Percentiles rank a stretch among this genome's conserved stretches.
phyloP scores from a whole-genome alignment of 1,140 invertebrate genomes.

The Drosophila baimaii region DNA sequence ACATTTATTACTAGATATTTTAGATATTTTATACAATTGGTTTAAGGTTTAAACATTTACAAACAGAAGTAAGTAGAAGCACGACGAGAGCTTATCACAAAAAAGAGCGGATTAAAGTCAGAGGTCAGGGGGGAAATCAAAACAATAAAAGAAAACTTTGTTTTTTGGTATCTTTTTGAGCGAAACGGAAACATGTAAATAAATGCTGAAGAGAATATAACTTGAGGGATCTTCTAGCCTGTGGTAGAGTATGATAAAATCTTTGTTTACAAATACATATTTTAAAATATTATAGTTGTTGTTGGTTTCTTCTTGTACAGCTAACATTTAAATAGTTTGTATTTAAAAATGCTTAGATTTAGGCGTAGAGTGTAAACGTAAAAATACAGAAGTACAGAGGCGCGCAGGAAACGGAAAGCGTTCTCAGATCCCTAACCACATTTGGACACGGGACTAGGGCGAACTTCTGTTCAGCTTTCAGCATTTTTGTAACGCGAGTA shows the following conservation, averaged over 20 bases:
- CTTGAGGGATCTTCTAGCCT: constrained; percentile 6
- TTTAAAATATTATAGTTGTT: constrained; percentile 66
- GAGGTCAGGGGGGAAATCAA: constrained; percentile 6
- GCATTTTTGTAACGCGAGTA: constrained; percentile 28
- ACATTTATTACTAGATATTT: constrained; percentile 70
- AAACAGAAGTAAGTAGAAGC: constrained; percentile 67
- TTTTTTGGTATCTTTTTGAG: constrained; percentile 53
- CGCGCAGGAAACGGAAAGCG: constrained; percentile 13
- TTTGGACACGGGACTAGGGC: constrained; percentile 33
- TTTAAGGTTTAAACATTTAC: constrained; percentile 76
- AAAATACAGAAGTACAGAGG: constrained; percentile 48
- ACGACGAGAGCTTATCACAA: constrained; percentile 71
- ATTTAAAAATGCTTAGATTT: constrained; percentile 64
- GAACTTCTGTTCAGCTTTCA: constrained; percentile 51
- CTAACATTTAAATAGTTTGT: constrained; percentile 71
- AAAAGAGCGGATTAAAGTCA: constrained; percentile 25
- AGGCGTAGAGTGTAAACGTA: constrained; percentile 59
- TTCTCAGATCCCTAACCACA: constrained; percentile 28
- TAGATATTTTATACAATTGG: constrained; percentile 63
- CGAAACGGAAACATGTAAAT: constrained; percentile 43
- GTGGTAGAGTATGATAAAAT: constrained; percentile 69
- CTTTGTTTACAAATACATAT: constrained; percentile 75
- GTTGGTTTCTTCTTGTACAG: constrained; percentile 21
- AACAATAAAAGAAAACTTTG: constrained; percentile 24
- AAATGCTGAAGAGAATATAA: constrained; percentile 40